Conservation (phyloP, 2,888 invertebrate species). For the Clostera curtula region DNA sequence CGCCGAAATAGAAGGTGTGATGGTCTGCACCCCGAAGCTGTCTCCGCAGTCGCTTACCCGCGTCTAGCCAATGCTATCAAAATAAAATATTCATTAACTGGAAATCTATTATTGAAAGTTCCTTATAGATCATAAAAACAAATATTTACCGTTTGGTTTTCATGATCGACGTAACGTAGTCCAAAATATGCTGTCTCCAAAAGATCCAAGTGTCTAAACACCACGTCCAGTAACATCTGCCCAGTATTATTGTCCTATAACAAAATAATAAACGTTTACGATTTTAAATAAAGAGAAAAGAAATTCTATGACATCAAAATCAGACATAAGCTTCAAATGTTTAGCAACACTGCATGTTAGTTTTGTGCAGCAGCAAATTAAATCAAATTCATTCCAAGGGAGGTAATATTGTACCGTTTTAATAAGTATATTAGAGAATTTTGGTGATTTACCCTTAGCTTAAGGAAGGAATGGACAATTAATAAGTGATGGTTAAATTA, state of each 20-base stretch:
- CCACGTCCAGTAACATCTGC: conserved; percentile 92
- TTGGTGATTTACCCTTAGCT: too few relatives aligned
- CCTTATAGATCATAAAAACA: conserved; percentile 2
- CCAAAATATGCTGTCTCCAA: conserved; percentile 98
- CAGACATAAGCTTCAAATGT: too few relatives aligned
- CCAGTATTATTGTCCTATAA: conserved; percentile 91
- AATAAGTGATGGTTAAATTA: too few relatives aligned
- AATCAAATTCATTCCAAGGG: too few relatives aligned
- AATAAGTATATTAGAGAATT: too few relatives aligned
- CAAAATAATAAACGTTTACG: conserved; percentile 13
- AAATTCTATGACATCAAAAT: too few relatives aligned
- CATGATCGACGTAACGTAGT: conserved; percentile 91
- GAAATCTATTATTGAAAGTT: background rate
- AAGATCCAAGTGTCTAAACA: conserved; percentile 93
- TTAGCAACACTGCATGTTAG: too few relatives aligned
- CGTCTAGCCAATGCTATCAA: conserved; percentile 95
- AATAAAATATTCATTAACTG: background rate
- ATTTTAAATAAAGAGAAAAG: too few relatives aligned
- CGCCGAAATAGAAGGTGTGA: conserved; percentile 95
- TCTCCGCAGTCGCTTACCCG: conserved; percentile 89
- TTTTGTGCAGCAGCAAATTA: too few relatives aligned
- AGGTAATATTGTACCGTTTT: too few relatives aligned
- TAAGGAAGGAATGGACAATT: too few relatives aligned
- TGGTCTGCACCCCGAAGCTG: conserved; percentile 87
- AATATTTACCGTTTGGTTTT: conserved; percentile 91